Percentiles rank a stretch among this genome's conserved stretches.
Evolutionary conservation across 35 echinoderm and acorn worm genomes (phyloP).

Genomic region (Lytechinus variegatus): DNA sequence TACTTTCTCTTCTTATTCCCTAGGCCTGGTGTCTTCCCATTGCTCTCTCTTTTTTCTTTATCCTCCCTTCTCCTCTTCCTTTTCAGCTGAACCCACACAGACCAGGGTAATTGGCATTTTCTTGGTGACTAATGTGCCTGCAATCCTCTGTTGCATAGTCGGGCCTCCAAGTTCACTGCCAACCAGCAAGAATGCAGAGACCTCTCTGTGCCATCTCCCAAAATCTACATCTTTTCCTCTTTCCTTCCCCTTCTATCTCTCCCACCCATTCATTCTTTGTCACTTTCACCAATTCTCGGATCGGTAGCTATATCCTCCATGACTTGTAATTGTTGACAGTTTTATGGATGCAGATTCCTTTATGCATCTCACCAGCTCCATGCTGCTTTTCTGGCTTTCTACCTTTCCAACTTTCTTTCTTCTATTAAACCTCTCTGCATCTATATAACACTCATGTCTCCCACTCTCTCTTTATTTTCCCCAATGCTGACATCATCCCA

Average conservation of each 20-base stretch:
- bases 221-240: background rate
- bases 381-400: background rate
- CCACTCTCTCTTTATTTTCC: background rate
- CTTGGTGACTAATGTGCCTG: background rate
- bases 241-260: background rate
- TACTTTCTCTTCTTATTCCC: background rate
- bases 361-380: background rate
- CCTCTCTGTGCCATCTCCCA: background rate
- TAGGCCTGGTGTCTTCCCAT: background rate
- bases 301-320: background rate
- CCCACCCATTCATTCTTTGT: background rate
- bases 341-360: background rate
- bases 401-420: background rate
- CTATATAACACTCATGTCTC: background rate
- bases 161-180: background rate
- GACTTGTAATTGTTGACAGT: background rate
- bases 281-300: background rate
- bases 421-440: no score
- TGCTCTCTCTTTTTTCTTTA: background rate
- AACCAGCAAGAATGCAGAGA: background rate
- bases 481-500: slow-evolving; percentile 12
- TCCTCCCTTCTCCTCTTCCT: background rate
- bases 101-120: slow-evolving; percentile 18
- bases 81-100: slow-evolving; percentile 9
- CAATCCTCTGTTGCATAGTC: background rate